phyloP scores from a whole-genome alignment of 2,113 vertebrate species.

The Thalassarche chlororhynchos region DNA sequence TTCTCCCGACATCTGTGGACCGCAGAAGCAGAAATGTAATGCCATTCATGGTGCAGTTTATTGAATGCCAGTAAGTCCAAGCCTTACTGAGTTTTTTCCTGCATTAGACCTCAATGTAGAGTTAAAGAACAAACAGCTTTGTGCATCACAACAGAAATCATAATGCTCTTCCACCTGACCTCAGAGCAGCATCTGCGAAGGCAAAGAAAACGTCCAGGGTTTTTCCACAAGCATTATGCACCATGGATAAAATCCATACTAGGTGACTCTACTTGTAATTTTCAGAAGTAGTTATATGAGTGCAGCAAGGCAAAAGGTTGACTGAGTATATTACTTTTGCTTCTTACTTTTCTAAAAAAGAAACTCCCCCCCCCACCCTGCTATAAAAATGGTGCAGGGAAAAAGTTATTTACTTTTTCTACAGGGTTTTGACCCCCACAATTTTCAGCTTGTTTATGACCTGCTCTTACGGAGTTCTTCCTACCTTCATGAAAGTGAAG shows the following conservation, averaged over 20 bases:
- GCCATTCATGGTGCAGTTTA: neutral
- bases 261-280: neutral
- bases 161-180: neutral
- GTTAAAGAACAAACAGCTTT: neutral
- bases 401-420: neutral
- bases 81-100: neutral
- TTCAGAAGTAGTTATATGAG: neutral
- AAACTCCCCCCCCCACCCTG: neutral
- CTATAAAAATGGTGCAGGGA: neutral
- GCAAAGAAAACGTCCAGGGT: neutral
- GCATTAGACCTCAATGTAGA: neutral
- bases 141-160: neutral
- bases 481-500: neutral
- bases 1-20: neutral
- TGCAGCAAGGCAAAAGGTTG: neutral
- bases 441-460: neutral
- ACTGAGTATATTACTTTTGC: neutral
- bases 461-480: neutral
- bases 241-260: neutral
- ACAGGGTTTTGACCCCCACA: neutral
- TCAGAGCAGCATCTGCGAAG: neutral
- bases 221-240: neutral
- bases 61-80: neutral
- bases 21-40: accelerated
- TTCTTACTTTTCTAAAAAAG: neutral